Base-by-base conservation (phyloP, 2,888 invertebrate genomes). In the Eristalinus aeneus region DNA sequence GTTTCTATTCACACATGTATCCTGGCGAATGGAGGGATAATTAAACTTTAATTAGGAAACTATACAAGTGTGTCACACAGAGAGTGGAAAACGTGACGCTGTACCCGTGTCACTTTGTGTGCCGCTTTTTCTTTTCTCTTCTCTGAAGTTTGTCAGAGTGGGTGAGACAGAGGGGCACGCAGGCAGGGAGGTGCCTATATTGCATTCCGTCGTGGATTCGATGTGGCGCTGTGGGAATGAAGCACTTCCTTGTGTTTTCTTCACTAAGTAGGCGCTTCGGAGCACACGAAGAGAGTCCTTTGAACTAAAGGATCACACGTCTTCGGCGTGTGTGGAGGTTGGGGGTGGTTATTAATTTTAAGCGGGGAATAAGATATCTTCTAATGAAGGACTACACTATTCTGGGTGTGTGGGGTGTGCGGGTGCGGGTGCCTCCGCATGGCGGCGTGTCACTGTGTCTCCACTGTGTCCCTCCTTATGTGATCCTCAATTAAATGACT, bases 21-120 rank as follows among this genome's bases (percentile, higher is more conserved):
- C 71, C 81, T 71, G 63, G 74, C 82, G 64, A 71, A 86, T 86
- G 86, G 82, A 86, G 78, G 86, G 86, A 86, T 86, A 86, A 86
- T 86, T 86, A 86, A 86, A 86, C 81, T 86, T 86, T 86, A 86
- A 86, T 86, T 86, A 82, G 86, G 86, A 86, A 86, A 86, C 86
- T 86, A 80, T 81, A 86, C 81, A 86, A 86, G 81, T 82, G 86
- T 86, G 81, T 86, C 81, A 86, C 77, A 82, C 78, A 67, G 77
- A 86, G 80, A 73, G 27, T 27, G 27, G 72, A 54, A 63, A 78
- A 82, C 86, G 86, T 86, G 86, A 86, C 86, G 73, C 68, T 81
- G 53, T 77, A 69, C 36, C 64, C n/a, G 80, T 80, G 72, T 32
- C 76, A 65, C 16, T 46, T 16, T 46, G 46, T 46, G 16, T 76